Evolutionary conservation across 2,797 vertebrate species (phyloP).

Genomic region (Melanitta fusca): DNA sequence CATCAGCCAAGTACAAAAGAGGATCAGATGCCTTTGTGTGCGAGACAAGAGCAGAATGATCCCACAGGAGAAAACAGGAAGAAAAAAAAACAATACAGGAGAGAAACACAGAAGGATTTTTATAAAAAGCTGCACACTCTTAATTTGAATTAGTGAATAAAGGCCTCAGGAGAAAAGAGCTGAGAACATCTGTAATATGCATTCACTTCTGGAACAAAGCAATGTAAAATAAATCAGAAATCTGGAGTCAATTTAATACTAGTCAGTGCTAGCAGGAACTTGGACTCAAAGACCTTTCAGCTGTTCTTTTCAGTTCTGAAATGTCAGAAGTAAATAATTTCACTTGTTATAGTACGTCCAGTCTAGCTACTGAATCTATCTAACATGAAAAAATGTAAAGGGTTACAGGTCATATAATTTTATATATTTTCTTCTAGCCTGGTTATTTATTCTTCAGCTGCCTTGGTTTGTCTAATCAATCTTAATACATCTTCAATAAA

Average conservation of each 20-base stretch:
- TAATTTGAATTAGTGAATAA: slow-evolving; percentile 19
- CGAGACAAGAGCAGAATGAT: neutral
- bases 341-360: neutral
- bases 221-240: neutral
- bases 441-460: neutral
- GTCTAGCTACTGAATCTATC: neutral
- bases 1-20: neutral
- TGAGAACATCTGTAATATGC: neutral
- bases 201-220: neutral
- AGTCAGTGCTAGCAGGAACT: neutral
- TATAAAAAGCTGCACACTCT: neutral
- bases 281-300: neutral
- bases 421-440: neutral
- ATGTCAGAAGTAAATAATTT: neutral
- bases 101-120: neutral
- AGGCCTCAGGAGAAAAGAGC: neutral
- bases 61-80: neutral
- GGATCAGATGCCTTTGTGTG: neutral
- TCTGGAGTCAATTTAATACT: neutral
- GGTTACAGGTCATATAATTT: neutral
- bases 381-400: neutral
- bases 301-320: neutral
- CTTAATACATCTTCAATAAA: neutral
- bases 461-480: neutral
- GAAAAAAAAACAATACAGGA: neutral